These are phyloP conservation scores for Sporophila hypoxantha DNA, from an alignment of 2,113 vertebrate genomes.

Conservation along the genomic window DNA sequence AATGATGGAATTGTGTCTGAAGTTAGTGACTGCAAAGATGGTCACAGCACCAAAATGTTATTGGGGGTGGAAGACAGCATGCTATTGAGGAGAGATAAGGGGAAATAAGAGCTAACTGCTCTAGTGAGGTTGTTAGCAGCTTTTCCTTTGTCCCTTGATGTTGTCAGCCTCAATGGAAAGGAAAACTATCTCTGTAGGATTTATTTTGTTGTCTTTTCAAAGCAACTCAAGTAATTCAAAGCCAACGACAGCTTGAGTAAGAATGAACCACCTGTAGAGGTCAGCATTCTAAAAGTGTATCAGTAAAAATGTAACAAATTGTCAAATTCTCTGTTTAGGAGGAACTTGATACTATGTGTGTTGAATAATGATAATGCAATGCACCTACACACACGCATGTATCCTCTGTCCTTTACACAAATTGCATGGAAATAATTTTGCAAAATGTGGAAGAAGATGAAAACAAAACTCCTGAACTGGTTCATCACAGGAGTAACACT, in stretches of 20 bases:
- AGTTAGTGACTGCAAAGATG: not conserved
- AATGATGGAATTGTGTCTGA: not conserved
- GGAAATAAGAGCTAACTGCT: not conserved
- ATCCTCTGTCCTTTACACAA: not conserved
- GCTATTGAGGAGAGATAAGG: not conserved
- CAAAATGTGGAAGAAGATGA: not conserved
- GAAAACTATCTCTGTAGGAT: not conserved
- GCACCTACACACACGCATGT: not conserved
- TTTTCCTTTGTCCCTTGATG: not conserved
- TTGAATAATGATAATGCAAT: not conserved
- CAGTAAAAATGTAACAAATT: not conserved
- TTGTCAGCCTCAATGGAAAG: not conserved
- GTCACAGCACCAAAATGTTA: not conserved
- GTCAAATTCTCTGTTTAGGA: not conserved
- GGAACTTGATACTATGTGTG: not conserved
- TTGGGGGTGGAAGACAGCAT: not conserved
- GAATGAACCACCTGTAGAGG: not conserved
- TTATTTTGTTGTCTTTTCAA: not conserved
- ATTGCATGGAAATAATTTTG: not conserved
- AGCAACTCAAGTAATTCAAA: not conserved
- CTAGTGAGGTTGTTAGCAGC: not conserved
- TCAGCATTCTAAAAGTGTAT: not conserved
- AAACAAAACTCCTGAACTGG: not conserved
- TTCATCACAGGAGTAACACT: not conserved
- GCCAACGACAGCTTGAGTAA: not conserved